Evolutionary conservation across 2,888 invertebrate genomes (phyloP), one percentile per base, ranked within the genome.

Genomic region (Drosophila ochracea): DNA sequence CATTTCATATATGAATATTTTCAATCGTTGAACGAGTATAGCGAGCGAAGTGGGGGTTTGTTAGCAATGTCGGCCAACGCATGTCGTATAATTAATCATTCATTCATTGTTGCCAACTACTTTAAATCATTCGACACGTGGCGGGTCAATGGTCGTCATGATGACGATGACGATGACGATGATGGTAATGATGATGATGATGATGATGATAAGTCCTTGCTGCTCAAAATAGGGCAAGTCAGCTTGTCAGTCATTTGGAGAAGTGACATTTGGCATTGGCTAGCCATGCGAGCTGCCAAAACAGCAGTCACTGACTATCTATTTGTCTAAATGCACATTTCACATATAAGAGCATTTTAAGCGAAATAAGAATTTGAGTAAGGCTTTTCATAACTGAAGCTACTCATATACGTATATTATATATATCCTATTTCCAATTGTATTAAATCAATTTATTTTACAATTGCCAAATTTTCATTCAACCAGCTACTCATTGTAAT

Each of bases 1-100:
- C 21, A 16, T 47, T 4, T 47, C 25, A 16, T 7, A 16, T 9
- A 13, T 21, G 47, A 47, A 47, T 21, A 21, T 7, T 47, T 21
- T 16, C 7, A 47, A 13, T 21, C 13, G 13, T 47, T 47, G 41
- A 16, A 37, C 33, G 21, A 41, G 28, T 9, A n/a, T 37, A 30
- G 30, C 31, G 28, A 13, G 28, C 19, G n/a, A 11, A 5, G 30
- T 57, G 41, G 21, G 21, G n/a, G 39, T 10, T 30, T 21, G 41
- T 43, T 25, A 33, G 37, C 47, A 47, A 63, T 67, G 54, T 57
- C 43, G 67, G 66, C 43, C 58, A 64, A 50, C 41, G 49, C 41
- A 39, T 47, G 62, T 13, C 54, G 21, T 52, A 65, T 84, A 87
- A 89, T 84, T 90, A 84, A 90, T 84, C 84, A 87, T 84, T 83